Evolutionary conservation across 2,888 invertebrate species (phyloP), one percentile per base, ranked within the genome.

Genomic region (Phortica okadai): DNA sequence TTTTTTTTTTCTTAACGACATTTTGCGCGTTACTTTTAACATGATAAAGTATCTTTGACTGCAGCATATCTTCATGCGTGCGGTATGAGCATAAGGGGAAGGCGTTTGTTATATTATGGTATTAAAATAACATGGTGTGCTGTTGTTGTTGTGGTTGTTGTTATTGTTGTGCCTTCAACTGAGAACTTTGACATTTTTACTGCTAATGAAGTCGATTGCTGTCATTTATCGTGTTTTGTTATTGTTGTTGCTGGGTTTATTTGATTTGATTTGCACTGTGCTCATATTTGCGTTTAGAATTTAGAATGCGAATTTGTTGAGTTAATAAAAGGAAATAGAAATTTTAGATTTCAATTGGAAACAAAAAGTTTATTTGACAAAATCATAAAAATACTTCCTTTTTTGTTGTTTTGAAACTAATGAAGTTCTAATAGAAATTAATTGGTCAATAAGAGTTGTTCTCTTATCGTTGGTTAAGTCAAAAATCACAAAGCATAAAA

Each of bases 191-290:
- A 87, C 88, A 87, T 84, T 85, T n/a, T 54, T 87, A 86, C 85
- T 82, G 88, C 89, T 90, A 89, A 89, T 90, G 88, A 87, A 89
- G 90, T 89, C 90, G 90, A 90, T 90, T 88, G 89, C 83, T 88
- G 89, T 86, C 88, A 87, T 90, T 90, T 89, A 89, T 89, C 87
- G 44, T 42, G 2, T 3, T 70, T 79, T 42, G 14, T 10, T 70
- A 78, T 74, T 75, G 70, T 70, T 85, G 72, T 76, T 80, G 66
- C 6, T 45, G 11, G 10, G n/a, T 44, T 64, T 62, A 21, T 62
- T 62, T 21, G 62, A 25, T 50, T 50, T 50, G 50, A 14, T 50
- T 50, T 50, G 50, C 50, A 50, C 50, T 50, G 3, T 14, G 50
- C 1, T 33, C 8, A 50, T 8, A 2, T 11, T 50, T 45, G 10